These are phyloP conservation scores for Lucifuga dentata DNA, from an alignment of 2,113 vertebrate genomes.

Conservation along the genomic window DNA sequence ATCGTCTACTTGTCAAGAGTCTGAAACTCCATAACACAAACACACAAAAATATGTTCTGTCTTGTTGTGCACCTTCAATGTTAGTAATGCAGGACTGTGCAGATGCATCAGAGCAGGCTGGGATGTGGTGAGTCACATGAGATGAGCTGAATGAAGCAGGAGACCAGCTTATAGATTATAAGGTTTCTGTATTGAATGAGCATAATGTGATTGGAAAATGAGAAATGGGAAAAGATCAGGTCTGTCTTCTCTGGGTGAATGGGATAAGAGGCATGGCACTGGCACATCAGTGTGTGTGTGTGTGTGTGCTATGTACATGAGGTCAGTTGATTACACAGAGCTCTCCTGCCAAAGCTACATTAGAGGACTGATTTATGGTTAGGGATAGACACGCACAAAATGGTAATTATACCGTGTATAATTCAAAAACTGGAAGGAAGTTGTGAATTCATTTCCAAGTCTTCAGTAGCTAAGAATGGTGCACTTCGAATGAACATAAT, in stretches of 20 bases:
- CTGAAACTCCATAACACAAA: not conserved
- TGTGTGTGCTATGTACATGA: not conserved
- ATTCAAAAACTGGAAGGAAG: not conserved
- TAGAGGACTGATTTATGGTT: not conserved
- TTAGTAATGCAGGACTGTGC: not conserved
- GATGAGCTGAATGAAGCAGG: slow-evolving; percentile 15
- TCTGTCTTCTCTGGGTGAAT: not conserved
- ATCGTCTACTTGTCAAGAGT: no score
- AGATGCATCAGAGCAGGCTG: not conserved
- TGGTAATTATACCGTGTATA: not conserved
- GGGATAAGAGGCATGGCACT: slow-evolving; percentile 1
- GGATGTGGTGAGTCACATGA: not conserved
- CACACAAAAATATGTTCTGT: not conserved
- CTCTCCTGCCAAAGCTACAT: not conserved
- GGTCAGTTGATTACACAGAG: slow-evolving; percentile 19
- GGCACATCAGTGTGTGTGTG: not conserved
- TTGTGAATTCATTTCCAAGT: not conserved
- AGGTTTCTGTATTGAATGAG: slow-evolving; percentile 18
- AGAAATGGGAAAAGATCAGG: not conserved
- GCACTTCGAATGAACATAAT: no score
- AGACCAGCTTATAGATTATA: slow-evolving; percentile 12
- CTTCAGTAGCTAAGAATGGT: not conserved
- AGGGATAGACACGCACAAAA: no score
- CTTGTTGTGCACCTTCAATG: not conserved
- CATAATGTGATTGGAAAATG: slow-evolving; percentile 8